phyloP scores from a whole-genome alignment of 1,140 invertebrate genomes.

The Cecropterus lyciades region DNA sequence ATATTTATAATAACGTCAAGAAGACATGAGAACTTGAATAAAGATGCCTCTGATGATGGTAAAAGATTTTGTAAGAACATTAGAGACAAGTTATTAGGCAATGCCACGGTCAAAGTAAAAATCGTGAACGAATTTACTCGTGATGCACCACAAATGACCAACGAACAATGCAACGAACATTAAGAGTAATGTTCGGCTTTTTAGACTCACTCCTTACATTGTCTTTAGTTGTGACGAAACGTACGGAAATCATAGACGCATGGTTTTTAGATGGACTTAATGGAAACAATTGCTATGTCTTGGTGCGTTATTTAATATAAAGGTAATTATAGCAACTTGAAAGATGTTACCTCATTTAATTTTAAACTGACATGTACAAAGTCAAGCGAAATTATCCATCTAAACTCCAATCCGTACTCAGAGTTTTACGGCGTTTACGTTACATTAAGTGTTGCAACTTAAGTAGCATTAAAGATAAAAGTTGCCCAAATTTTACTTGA shows the following conservation, averaged over 20 bases:
- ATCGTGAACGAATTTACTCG: constrained; percentile 58
- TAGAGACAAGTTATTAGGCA: constrained; percentile 62
- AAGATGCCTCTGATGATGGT: constrained; percentile 12
- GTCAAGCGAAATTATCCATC: too few species aligned
- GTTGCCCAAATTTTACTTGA: constrained; percentile 16
- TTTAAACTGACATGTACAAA: too few species aligned
- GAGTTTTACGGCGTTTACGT: constrained; percentile 37
- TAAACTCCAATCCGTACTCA: constrained; percentile 36
- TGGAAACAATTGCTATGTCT: constrained; percentile 39
- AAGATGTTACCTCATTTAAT: too few species aligned
- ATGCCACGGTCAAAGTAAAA: constrained; percentile 68
- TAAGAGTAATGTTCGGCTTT: constrained; percentile 56
- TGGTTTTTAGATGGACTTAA: constrained; percentile 18
- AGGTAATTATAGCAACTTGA: neutral
- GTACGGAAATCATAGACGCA: constrained; percentile 46
- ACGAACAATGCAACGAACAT: constrained; percentile 57
- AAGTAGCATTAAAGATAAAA: constrained; percentile 24
- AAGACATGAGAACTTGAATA: constrained; percentile 1
- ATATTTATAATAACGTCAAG: neutral
- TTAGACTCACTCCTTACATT: constrained; percentile 50
- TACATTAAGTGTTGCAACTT: constrained; percentile 34
- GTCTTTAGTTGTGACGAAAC: constrained; percentile 57
- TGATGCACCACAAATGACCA: constrained; percentile 70
- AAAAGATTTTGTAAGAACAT: constrained; percentile 53
- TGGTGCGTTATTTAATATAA: neutral